phyloP scores from a whole-genome alignment of 2,113 vertebrate genomes.

The Caranx ignobilis region DNA sequence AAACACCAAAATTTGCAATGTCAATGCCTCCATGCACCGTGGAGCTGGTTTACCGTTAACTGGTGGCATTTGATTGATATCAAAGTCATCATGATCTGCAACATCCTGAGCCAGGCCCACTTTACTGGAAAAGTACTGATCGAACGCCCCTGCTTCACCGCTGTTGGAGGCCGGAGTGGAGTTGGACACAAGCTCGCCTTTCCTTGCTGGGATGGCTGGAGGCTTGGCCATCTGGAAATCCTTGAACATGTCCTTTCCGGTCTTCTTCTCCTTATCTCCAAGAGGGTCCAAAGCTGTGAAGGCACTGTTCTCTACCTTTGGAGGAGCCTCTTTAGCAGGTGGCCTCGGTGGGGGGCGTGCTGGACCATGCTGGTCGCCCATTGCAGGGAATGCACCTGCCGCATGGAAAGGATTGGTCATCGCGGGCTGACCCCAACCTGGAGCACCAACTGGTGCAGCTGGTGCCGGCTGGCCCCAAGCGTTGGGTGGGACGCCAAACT shows the following conservation, averaged over 20 bases:
- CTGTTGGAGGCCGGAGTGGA: constrained; percentile 60
- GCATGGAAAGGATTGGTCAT: constrained; percentile 88
- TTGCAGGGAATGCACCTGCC: constrained; percentile 76
- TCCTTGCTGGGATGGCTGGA: constrained; percentile 89
- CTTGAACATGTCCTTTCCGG: constrained; percentile 96
- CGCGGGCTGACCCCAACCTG: constrained; percentile 83
- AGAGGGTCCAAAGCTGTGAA: constrained; percentile 94
- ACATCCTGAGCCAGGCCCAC: constrained; percentile 84
- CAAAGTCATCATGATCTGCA: constrained; percentile 84
- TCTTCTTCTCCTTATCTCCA: constrained; percentile 92
- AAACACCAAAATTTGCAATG: background rate
- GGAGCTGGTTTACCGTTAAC: constrained; percentile 74
- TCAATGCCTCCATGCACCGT: background rate
- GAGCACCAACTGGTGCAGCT: constrained; percentile 51
- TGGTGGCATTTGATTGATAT: constrained; percentile 82
- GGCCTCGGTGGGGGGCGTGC: constrained; percentile 89
- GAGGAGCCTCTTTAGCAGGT: constrained; percentile 80
- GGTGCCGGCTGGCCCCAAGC: constrained; percentile 83
- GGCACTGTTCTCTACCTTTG: constrained; percentile 88
- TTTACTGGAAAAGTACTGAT: constrained; percentile 87
- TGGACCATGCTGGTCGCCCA: constrained; percentile 76
- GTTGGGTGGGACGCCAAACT: constrained; percentile 80
- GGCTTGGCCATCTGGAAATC: constrained; percentile 93
- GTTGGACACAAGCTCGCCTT: constrained; percentile 79
- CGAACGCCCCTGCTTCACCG: constrained; percentile 80